These are phyloP conservation scores for Manis pentadactyla DNA, from an alignment of 2,797 vertebrate species.

Conservation along the genomic window DNA sequence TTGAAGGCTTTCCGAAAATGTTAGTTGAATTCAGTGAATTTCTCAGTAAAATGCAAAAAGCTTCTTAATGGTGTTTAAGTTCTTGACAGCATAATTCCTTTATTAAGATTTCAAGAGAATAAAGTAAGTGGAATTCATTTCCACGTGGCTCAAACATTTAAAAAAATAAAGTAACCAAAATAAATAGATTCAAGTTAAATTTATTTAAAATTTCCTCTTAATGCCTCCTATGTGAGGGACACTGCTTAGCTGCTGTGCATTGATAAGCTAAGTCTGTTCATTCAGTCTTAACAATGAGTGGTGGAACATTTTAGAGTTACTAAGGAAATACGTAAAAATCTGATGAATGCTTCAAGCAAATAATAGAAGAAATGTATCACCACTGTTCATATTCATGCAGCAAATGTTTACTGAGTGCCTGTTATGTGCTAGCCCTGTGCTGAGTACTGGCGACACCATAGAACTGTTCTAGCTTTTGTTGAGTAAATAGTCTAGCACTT, in stretches of 20 bases:
- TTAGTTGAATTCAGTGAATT: background rate
- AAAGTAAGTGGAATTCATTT: constrained; percentile 36
- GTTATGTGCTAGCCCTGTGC: background rate
- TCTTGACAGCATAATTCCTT: background rate
- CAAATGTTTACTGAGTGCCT: background rate
- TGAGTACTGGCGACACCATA: background rate
- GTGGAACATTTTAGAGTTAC: background rate
- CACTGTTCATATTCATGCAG: background rate
- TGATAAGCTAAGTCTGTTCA: background rate
- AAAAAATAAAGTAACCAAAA: background rate
- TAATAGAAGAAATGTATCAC: background rate
- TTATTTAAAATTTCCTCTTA: background rate
- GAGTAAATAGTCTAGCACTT: background rate
- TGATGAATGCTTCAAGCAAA: background rate
- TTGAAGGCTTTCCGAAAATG: constrained; percentile 37
- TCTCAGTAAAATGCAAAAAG: background rate
- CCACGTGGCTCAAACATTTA: background rate
- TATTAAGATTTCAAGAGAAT: constrained; percentile 18
- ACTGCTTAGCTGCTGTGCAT: background rate
- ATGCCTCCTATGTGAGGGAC: background rate
- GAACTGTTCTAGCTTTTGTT: background rate
- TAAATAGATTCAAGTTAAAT: constrained; percentile 1
- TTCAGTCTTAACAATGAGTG: background rate
- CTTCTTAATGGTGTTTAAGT: background rate
- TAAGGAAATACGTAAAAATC: background rate